Conservation (phyloP, 2,113 vertebrate species). For the Forbesichthys agassizii region DNA sequence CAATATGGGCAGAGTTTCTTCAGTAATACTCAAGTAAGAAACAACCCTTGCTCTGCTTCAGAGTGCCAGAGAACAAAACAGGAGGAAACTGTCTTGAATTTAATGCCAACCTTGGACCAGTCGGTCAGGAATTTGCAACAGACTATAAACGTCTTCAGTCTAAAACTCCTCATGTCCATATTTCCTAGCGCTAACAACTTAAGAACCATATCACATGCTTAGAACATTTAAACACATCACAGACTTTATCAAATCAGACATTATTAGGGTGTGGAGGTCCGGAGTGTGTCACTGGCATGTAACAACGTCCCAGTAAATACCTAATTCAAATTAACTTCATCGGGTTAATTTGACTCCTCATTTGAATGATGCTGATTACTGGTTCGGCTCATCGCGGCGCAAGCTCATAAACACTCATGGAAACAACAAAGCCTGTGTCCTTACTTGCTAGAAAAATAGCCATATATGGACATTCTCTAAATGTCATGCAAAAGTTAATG, state of each 20-base stretch:
- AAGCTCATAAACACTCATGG: conserved; percentile 17
- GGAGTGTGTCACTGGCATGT: conserved; percentile 2
- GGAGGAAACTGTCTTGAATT: conserved; percentile 1
- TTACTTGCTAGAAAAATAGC: conserved; percentile 6
- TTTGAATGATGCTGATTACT: conserved; percentile 32
- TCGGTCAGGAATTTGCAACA: not conserved
- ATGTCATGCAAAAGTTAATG: conserved; percentile 20
- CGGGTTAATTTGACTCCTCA: conserved; percentile 39
- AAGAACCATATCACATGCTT: not conserved
- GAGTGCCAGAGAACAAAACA: not conserved
- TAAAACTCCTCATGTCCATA: not conserved
- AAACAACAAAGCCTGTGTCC: conserved; percentile 18
- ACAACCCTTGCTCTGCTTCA: not conserved
- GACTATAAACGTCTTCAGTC: not conserved
- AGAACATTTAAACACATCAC: not conserved
- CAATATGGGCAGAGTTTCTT: not conserved
- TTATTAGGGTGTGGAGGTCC: not conserved
- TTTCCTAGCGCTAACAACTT: not conserved
- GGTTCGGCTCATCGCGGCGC: conserved; percentile 21
- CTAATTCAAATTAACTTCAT: conserved; percentile 20
- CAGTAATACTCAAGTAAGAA: not conserved
- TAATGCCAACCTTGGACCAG: not conserved
- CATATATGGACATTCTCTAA: conserved; percentile 1
- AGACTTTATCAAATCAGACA: not conserved
- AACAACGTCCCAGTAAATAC: conserved; percentile 16